Evolutionary conservation across 1,140 invertebrate genomes (phyloP).

Genomic region (Cydia strobilella): DNA sequence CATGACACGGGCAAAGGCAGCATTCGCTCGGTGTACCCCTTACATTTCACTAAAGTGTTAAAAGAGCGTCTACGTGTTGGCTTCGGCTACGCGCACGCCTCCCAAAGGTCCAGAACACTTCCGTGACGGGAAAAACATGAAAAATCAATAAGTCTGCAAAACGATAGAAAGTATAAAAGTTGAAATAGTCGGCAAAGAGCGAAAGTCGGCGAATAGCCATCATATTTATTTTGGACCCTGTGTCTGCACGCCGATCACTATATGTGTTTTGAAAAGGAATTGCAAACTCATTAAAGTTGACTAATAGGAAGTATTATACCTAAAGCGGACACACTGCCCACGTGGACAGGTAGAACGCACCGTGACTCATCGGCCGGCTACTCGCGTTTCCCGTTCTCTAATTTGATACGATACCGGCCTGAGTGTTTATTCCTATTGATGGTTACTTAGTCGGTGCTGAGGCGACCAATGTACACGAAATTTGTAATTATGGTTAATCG

Average conservation of each 20-base stretch:
- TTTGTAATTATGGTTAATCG: neutral
- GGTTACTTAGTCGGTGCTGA: neutral
- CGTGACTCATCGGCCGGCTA: conserved; percentile 45
- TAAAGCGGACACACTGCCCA: conserved; percentile 37
- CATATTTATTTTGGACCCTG: too few species aligned
- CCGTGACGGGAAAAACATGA: too few species aligned
- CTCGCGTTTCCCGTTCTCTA: conserved; percentile 35
- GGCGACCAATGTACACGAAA: neutral
- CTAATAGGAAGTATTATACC: conserved; percentile 26
- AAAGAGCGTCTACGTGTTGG: too few species aligned
- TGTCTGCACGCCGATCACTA: neutral
- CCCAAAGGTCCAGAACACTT: too few species aligned
- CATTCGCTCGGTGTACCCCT: too few species aligned
- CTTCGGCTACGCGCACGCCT: too few species aligned
- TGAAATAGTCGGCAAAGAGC: too few species aligned
- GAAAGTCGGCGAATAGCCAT: too few species aligned
- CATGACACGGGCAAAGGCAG: too few species aligned
- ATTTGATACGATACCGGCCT: conserved; percentile 10
- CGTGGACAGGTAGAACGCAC: conserved; percentile 41
- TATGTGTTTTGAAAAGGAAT: neutral
- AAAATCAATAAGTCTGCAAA: too few species aligned
- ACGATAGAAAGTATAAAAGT: too few species aligned
- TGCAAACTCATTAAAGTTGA: neutral
- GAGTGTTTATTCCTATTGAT: neutral
- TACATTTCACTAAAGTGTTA: too few species aligned